phyloP scores from a whole-genome alignment of 2,797 vertebrate species.

The Anabas testudineus region DNA sequence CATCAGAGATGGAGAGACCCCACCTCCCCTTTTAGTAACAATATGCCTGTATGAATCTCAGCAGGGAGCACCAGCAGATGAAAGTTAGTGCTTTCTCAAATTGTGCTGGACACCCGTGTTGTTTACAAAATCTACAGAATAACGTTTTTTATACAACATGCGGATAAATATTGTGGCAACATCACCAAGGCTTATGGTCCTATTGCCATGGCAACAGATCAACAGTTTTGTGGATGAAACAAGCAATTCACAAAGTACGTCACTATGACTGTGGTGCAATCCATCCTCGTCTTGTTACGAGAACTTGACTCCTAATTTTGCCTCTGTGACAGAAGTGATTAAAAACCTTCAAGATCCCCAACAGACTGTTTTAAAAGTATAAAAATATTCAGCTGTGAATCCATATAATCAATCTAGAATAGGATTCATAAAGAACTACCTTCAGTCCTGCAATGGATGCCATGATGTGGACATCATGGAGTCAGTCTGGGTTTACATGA shows the following conservation, averaged over 20 bases:
- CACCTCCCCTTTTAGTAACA: neutral
- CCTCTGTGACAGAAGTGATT: too few species aligned
- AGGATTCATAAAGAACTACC: neutral
- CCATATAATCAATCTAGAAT: too few species aligned
- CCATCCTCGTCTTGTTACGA: neutral
- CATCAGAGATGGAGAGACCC: constrained; percentile 29
- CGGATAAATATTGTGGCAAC: constrained; percentile 29
- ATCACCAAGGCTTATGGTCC: constrained; percentile 8
- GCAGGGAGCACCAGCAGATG: constrained; percentile 5
- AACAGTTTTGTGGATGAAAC: constrained; percentile 29
- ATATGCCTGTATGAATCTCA: constrained; percentile 26
- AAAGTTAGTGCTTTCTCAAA: constrained; percentile 16
- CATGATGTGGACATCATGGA: neutral
- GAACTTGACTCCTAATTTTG: neutral
- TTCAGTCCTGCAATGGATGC: neutral
- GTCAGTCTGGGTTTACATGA: neutral
- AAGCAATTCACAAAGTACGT: constrained; percentile 2
- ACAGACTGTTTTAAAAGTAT: too few species aligned
- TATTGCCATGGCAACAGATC: constrained; percentile 33
- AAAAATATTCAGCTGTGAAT: too few species aligned
- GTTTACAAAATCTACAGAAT: too few species aligned
- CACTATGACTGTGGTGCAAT: neutral
- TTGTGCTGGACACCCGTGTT: neutral
- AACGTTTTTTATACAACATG: constrained; percentile 6
- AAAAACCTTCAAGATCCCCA: too few species aligned